Conservation (phyloP, 2,797 vertebrate genomes). For the Scolopax rusticola region DNA sequence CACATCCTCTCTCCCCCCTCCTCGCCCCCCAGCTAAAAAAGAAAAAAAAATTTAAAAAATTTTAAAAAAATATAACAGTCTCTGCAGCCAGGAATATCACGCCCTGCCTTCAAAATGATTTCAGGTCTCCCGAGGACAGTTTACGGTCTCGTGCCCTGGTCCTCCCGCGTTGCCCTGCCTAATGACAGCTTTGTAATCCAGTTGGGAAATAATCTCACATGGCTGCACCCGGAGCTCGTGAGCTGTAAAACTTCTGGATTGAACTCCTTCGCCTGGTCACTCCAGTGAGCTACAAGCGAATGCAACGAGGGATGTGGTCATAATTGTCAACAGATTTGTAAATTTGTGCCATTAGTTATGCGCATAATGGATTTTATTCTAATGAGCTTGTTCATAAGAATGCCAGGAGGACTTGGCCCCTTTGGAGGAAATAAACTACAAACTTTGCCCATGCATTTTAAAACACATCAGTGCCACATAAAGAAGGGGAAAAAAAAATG, state of each 20-base stretch:
- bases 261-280: slow-evolving; percentile 63
- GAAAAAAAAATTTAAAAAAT: neutral
- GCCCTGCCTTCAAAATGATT: slow-evolving; percentile 56
- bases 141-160: slow-evolving; percentile 72
- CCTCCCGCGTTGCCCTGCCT: slow-evolving; percentile 62
- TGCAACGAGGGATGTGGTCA: slow-evolving; percentile 44
- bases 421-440: slow-evolving; percentile 63
- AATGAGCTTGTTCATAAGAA: slow-evolving; percentile 72
- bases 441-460: slow-evolving; percentile 65
- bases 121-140: slow-evolving; percentile 63
- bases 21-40: neutral
- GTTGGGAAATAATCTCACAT: slow-evolving; percentile 72
- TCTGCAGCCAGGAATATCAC: slow-evolving; percentile 27
- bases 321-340: slow-evolving; percentile 76
- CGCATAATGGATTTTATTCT: slow-evolving; percentile 76
- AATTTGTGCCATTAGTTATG: slow-evolving; percentile 74
- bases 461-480: slow-evolving; percentile 26
- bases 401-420: slow-evolving; percentile 45
- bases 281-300: slow-evolving; percentile 53
- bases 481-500: neutral
- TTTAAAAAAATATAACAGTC: neutral
- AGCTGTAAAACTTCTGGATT: slow-evolving; percentile 65
- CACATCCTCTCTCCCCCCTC: neutral
- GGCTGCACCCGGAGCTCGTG: slow-evolving; percentile 31
- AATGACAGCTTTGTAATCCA: slow-evolving; percentile 78